phyloP scores from a whole-genome alignment of 2,888 invertebrate species.

The Coelopa pilipes region DNA sequence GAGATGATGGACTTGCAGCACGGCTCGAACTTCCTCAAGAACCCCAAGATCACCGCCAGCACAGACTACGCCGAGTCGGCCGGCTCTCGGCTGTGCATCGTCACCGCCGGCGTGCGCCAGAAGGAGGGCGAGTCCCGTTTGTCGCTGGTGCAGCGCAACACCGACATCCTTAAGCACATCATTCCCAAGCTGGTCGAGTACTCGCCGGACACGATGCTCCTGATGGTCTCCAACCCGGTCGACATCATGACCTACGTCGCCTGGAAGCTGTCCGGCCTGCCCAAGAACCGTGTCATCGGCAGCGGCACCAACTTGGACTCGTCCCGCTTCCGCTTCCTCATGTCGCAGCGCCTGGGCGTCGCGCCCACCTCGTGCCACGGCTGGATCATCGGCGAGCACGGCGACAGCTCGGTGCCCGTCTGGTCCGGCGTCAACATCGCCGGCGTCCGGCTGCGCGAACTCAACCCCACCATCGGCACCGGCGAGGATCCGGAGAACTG shows the following conservation, averaged over 20 bases:
- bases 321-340: conserved; percentile 87
- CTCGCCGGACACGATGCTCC: conserved; percentile 85
- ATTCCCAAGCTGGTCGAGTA: conserved; percentile 76
- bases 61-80: conserved; percentile 82
- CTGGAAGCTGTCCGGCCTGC: conserved; percentile 94
- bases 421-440: conserved; percentile 96
- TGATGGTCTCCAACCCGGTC: conserved; percentile 93
- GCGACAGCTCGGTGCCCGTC: conserved; percentile 89
- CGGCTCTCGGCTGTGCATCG: conserved; percentile 85
- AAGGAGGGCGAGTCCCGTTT: conserved; percentile 89
- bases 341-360: conserved; percentile 83
- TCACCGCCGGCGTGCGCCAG: conserved; percentile 92
- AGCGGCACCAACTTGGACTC: conserved; percentile 95
- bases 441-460: conserved; percentile 83
- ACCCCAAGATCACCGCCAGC: conserved; percentile 81
- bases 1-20: conserved; percentile 94
- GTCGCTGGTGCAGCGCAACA: conserved; percentile 88
- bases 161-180: conserved; percentile 86
- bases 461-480: conserved; percentile 80
- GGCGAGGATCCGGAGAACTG: conserved; percentile 81
- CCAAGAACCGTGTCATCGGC: conserved; percentile 87
- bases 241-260: conserved; percentile 93
- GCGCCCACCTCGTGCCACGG: conserved; percentile 89
- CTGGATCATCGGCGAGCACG: conserved; percentile 95
- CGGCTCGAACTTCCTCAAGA: conserved; percentile 84